Conservation (phyloP, 2,797 vertebrate species). For the Pseudomugil tenellus region DNA sequence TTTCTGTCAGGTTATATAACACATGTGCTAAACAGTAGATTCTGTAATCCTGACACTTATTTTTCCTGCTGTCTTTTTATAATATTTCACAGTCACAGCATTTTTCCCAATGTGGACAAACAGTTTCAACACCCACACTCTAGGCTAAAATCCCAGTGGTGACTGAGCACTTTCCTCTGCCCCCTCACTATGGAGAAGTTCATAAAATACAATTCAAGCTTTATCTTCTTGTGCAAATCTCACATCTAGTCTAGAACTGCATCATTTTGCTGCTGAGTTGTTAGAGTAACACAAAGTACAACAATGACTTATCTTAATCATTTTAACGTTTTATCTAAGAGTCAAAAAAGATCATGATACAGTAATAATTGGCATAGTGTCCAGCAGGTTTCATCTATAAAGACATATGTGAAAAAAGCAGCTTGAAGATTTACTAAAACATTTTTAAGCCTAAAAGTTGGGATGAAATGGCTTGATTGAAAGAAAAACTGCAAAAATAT, state of each 20-base stretch:
- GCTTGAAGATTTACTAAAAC: neutral
- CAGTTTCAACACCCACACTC: neutral
- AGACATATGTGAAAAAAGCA: neutral
- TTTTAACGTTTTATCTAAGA: too few relatives aligned
- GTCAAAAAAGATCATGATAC: too few relatives aligned
- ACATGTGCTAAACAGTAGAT: neutral
- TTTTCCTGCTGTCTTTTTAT: neutral
- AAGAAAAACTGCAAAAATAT: conserved; percentile 27
- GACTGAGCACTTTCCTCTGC: conserved; percentile 29
- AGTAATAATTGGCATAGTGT: neutral
- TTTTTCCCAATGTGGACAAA: neutral
- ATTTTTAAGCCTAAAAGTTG: neutral
- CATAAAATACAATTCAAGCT: neutral
- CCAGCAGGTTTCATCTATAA: neutral
- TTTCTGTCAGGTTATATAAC: conserved; percentile 7
- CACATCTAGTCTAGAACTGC: neutral
- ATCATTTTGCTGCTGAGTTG: neutral
- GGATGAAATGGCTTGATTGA: conserved; percentile 1
- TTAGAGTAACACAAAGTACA: neutral
- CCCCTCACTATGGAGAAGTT: neutral
- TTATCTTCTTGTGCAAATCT: neutral
- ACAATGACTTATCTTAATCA: too few relatives aligned
- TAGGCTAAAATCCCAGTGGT: conserved; percentile 4
- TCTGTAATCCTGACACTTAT: neutral
- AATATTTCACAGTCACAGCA: neutral